A percentile compares a stretch with the other conserved stretches of the same genome.
Conservation (phyloP, 2,113 vertebrate species). For the Mixornis gularis region DNA sequence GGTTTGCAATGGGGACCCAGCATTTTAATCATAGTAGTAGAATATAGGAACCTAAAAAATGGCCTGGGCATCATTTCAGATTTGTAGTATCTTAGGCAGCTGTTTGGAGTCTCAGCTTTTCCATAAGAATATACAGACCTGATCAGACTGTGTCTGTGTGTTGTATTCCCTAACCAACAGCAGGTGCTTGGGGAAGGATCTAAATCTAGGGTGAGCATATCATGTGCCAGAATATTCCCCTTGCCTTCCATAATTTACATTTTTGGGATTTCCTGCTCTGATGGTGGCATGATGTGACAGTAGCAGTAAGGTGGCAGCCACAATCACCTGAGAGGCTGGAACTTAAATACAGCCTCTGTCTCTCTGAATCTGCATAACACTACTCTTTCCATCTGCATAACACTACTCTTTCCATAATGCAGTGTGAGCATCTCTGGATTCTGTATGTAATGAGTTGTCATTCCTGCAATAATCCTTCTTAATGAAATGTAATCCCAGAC, state of each 20-base stretch:
- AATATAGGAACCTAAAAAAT: not conserved
- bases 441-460: not conserved
- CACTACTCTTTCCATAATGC: not conserved
- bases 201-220: not conserved
- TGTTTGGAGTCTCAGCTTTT: not conserved
- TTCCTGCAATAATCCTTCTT: not conserved
- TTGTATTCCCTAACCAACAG: not conserved
- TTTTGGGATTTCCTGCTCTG: not conserved
- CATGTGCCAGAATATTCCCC: not conserved
- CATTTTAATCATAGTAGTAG: not conserved
- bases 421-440: not conserved
- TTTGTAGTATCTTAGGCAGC: not conserved
- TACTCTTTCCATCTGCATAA: not conserved
- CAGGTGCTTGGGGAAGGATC: not conserved
- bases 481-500: not conserved
- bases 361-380: not conserved
- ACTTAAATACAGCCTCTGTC: not conserved
- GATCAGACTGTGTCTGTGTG: not conserved
- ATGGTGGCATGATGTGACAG: not conserved
- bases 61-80: accelerated
- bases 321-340: not conserved
- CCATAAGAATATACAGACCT: not conserved
- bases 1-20: not conserved
- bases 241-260: not conserved
- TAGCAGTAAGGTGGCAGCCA: not conserved